A percentile compares a stretch with the other conserved stretches of the same genome.
phyloP scores from a whole-genome alignment of 2,797 vertebrate genomes.

The Artibeus lituratus region DNA sequence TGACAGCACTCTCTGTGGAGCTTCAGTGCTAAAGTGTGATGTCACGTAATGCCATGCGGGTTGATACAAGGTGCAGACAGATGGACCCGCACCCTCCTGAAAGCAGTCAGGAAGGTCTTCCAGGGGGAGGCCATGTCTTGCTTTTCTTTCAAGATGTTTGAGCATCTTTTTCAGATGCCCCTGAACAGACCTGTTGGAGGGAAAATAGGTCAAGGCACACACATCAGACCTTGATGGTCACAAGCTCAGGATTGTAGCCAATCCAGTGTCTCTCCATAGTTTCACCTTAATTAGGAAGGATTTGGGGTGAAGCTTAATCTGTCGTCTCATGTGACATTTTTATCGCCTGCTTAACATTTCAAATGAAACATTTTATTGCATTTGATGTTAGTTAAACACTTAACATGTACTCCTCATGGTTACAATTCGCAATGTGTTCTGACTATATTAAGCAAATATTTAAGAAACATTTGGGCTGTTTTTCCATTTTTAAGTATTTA shows the following conservation, averaged over 20 bases:
- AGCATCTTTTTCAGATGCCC: background rate
- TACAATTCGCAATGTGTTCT: conserved; percentile 76
- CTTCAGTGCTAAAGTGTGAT: background rate
- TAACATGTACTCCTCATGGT: conserved; percentile 75
- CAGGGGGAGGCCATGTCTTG: background rate
- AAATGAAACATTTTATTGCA: conserved; percentile 81
- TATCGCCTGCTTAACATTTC: conserved; percentile 79
- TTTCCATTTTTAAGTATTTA: conserved; percentile 82
- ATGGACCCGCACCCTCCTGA: background rate
- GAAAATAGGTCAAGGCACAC: background rate
- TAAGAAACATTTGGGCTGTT: conserved; percentile 74
- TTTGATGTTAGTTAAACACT: conserved; percentile 82
- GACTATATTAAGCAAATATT: conserved; percentile 80
- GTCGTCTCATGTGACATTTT: conserved; percentile 79
- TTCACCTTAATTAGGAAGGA: conserved; percentile 71
- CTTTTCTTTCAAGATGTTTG: background rate
- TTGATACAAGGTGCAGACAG: background rate
- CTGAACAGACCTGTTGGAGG: background rate
- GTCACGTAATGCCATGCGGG: too few relatives aligned
- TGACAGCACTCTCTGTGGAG: background rate
- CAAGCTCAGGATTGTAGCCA: background rate
- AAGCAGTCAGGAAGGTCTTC: background rate
- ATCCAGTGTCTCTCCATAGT: conserved; percentile 37
- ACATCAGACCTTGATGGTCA: background rate
- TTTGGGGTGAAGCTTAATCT: conserved; percentile 50